Evolutionary conservation across 2,797 vertebrate species (phyloP), one percentile per base, ranked within the genome.

Genomic region (Euthynnus affinis): DNA sequence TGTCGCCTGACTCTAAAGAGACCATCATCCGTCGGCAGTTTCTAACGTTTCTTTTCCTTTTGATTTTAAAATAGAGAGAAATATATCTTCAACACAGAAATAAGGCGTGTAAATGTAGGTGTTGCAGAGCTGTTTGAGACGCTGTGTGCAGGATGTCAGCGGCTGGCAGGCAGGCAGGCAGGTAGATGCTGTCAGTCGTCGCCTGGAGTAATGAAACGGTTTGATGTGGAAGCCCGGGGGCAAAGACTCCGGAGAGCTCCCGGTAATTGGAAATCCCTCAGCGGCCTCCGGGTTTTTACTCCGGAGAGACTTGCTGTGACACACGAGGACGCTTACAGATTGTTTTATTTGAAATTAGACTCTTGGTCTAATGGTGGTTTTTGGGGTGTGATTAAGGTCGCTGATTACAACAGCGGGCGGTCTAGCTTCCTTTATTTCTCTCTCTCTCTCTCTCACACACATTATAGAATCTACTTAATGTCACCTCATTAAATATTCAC

Each of bases 261-360:
- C 65, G 83, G 78, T 89, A 88, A 87, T 88, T 90, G 82, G 79
- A 57, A 85, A 71, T 84, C 77, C 58, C 52, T 87, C 44, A 22
- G 66, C 42, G 78, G 66, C 22, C 18, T 70, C 46, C 0, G 69
- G 76, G 62, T 74, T 74, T 82, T 42, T 58, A 17, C 62, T 74
- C 52, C 14, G 9, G 46, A 20, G 18, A 49, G 17, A 23, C 53
- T 71, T 52, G 5, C 18, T 67, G 7, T 57, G 57, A 34, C 62
- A 59, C n/a, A n/a, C n/a, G n/a, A n/a, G n/a, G n/a, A n/a, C n/a
- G n/a, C 25, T 44, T 51, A 14, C 2, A 29, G 25, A 56, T 46
- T 55, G 9, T 46, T 23, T 64, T 20, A 7, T 74, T 32, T 32
- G 29, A 32, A 32, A 32, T 32, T 6, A 32, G 29, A 32, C 6